phyloP scores from a whole-genome alignment of 1,140 invertebrate species.

The Drosophila nannoptera region DNA sequence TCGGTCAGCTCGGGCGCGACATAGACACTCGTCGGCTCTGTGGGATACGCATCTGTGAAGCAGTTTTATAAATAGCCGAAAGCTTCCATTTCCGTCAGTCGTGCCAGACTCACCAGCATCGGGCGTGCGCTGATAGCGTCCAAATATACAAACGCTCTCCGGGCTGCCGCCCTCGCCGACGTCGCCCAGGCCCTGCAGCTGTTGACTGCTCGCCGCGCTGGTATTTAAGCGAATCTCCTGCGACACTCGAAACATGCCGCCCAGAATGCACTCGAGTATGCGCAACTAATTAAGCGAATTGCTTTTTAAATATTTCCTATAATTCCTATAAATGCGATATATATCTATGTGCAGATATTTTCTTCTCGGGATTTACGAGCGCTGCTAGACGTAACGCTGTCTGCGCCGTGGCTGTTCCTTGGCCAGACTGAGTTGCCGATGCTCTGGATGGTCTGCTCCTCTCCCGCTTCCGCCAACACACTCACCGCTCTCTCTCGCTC shows the following conservation, averaged over 20 bases:
- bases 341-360: background rate
- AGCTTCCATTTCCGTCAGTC: constrained; percentile 46
- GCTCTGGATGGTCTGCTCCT: constrained; percentile 12
- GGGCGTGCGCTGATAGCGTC: constrained; percentile 75
- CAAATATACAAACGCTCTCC: constrained; percentile 70
- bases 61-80: constrained; percentile 54
- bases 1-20: constrained; percentile 74
- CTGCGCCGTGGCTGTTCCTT: constrained; percentile 46
- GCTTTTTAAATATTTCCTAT: constrained; percentile 36
- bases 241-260: constrained; percentile 74
- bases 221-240: constrained; percentile 76
- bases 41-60: constrained; percentile 69
- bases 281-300: constrained; percentile 24
- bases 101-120: constrained; percentile 69
- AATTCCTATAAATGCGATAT: background rate
- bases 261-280: background rate
- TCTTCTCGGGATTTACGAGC: constrained; percentile 33
- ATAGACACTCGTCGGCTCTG: constrained; percentile 60
- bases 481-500: constrained; percentile 10
- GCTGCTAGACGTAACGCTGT: constrained; percentile 27
- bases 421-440: constrained; percentile 43
- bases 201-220: constrained; percentile 15
- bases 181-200: constrained; percentile 21
- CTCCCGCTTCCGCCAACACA: constrained; percentile 13
- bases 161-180: constrained; percentile 37